These are phyloP conservation scores for Eubucco bourcierii DNA, from an alignment of 2,113 vertebrate species.

Conservation along the genomic window DNA sequence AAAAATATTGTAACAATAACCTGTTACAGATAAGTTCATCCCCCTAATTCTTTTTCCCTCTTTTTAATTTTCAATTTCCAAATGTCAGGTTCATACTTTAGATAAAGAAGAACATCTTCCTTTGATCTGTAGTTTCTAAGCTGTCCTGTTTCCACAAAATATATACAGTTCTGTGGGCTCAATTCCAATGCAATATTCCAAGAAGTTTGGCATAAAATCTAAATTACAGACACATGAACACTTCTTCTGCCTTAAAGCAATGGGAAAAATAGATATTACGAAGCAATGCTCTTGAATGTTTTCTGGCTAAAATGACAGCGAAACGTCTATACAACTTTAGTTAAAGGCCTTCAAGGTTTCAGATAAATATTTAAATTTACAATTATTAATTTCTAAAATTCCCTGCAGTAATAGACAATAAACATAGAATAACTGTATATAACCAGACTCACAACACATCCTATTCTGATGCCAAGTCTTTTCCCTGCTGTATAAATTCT, in stretches of 20 bases:
- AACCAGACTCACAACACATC: background rate
- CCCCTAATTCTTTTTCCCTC: background rate
- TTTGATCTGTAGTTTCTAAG: slow-evolving; percentile 27
- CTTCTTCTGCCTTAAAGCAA: background rate
- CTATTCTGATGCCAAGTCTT: background rate
- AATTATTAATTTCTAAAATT: background rate
- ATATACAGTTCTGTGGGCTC: background rate
- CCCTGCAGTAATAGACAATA: background rate
- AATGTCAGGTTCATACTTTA: background rate
- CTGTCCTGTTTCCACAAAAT: background rate
- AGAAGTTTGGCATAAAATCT: background rate
- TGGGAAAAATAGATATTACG: background rate
- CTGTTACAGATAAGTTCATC: background rate
- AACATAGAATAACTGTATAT: background rate
- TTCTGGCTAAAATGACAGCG: background rate
- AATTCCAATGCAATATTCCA: background rate
- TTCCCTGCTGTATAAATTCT: background rate
- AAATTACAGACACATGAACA: background rate
- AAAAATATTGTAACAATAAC: background rate
- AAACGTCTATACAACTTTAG: background rate
- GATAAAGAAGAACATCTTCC: background rate
- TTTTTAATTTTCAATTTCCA: background rate
- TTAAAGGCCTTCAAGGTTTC: background rate
- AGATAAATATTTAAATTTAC: background rate
- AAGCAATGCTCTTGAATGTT: background rate